phyloP scores from a whole-genome alignment of 2,888 invertebrate genomes.

The Dryococelus australis region DNA sequence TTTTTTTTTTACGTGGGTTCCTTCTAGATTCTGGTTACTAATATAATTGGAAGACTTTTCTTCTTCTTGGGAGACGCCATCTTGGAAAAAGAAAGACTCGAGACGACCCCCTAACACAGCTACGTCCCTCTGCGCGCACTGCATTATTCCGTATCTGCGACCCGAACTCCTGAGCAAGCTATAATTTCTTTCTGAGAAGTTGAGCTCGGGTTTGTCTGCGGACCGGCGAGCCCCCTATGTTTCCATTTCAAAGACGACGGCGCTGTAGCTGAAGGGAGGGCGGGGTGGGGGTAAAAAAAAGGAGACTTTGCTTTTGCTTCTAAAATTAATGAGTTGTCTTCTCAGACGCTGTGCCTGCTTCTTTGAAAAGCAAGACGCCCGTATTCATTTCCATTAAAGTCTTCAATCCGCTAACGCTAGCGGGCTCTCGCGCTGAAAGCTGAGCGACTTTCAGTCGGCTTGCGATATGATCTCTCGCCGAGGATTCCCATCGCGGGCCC shows the following conservation, averaged over 20 bases:
- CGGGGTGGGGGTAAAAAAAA: neutral
- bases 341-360: conserved; percentile 3
- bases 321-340: conserved; percentile 16
- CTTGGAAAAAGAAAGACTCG: neutral
- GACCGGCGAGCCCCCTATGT: neutral
- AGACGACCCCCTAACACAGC: neutral
- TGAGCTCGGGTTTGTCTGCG: neutral
- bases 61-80: neutral
- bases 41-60: neutral
- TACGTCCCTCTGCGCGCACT: neutral
- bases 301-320: neutral
- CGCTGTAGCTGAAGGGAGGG: neutral
- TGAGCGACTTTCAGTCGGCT: neutral
- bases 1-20: neutral
- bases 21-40: neutral
- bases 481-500: neutral
- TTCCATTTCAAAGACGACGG: conserved; percentile 1
- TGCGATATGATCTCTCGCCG: neutral
- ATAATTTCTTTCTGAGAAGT: neutral
- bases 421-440: neutral
- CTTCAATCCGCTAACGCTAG: conserved; percentile 1
- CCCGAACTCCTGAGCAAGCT: neutral
- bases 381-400: conserved; percentile 10
- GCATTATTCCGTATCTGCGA: conserved; percentile 1
- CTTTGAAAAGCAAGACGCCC: conserved; percentile 16